These are phyloP conservation scores for Strix uralensis DNA, from an alignment of 2,113 vertebrate genomes.

Conservation along the genomic window DNA sequence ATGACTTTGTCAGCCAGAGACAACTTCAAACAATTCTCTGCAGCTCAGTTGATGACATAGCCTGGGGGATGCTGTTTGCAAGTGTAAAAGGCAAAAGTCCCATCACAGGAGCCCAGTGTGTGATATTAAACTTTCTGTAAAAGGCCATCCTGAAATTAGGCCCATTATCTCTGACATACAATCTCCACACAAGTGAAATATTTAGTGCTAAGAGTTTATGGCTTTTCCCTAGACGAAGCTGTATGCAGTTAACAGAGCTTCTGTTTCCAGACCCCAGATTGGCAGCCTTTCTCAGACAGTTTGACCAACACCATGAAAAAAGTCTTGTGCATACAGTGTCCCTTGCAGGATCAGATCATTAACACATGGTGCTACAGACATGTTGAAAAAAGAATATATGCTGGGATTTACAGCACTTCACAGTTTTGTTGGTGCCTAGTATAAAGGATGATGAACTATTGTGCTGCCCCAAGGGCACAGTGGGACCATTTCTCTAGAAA, in stretches of 20 bases:
- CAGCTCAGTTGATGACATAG: neutral
- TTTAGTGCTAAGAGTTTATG: constrained; percentile 32
- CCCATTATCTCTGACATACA: constrained; percentile 46
- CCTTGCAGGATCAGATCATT: neutral
- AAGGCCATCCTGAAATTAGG: constrained; percentile 50
- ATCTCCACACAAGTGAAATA: constrained; percentile 45
- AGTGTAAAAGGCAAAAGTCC: constrained; percentile 15
- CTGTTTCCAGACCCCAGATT: neutral
- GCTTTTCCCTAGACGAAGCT: constrained; percentile 2
- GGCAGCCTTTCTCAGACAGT: neutral
- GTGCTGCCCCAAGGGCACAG: neutral
- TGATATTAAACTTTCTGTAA: constrained; percentile 54
- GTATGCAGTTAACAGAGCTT: neutral
- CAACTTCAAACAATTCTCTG: neutral
- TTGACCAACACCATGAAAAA: neutral
- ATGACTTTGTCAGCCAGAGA: neutral
- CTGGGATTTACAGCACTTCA: neutral
- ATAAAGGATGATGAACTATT: neutral
- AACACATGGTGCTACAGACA: neutral
- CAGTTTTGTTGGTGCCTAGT: neutral
- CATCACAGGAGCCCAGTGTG: neutral
- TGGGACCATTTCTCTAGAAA: neutral
- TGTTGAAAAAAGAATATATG: neutral
- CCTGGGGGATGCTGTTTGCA: constrained; percentile 10
- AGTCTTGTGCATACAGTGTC: neutral